phyloP scores from a whole-genome alignment of 2,797 vertebrate genomes.

The Eospalax fontanierii region DNA sequence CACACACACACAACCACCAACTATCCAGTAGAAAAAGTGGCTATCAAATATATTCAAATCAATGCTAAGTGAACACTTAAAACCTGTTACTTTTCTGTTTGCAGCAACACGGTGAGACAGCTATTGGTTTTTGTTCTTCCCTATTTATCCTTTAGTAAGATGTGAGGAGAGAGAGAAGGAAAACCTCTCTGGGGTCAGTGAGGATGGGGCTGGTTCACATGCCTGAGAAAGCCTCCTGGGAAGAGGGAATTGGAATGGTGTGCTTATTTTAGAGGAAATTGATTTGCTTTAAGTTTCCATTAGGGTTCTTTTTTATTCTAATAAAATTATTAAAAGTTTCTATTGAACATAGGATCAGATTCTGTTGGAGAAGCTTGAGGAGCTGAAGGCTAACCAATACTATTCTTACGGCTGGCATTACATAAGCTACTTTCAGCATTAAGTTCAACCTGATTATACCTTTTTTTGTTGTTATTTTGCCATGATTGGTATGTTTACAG shows the following conservation, averaged over 20 bases:
- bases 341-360: neutral
- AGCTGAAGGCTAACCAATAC: neutral
- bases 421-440: neutral
- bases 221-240: neutral
- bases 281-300: neutral
- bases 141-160: neutral
- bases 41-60: conserved; percentile 9
- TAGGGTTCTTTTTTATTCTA: neutral
- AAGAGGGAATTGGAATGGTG: neutral
- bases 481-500: neutral
- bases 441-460: neutral
- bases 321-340: neutral
- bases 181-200: neutral
- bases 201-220: neutral
- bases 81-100: conserved; percentile 14
- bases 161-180: neutral
- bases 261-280: neutral
- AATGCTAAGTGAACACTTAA: neutral
- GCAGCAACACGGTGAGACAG: neutral
- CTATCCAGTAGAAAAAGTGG: neutral
- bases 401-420: neutral
- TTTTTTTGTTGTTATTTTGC: neutral
- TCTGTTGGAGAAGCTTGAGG: neutral
- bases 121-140: neutral
- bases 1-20: neutral